A percentile compares a stretch with the other conserved stretches of the same genome.
These are phyloP conservation scores for Leptinotarsa defecta DNA, from an alignment of 1,140 invertebrate species.

Conservation along the genomic window DNA sequence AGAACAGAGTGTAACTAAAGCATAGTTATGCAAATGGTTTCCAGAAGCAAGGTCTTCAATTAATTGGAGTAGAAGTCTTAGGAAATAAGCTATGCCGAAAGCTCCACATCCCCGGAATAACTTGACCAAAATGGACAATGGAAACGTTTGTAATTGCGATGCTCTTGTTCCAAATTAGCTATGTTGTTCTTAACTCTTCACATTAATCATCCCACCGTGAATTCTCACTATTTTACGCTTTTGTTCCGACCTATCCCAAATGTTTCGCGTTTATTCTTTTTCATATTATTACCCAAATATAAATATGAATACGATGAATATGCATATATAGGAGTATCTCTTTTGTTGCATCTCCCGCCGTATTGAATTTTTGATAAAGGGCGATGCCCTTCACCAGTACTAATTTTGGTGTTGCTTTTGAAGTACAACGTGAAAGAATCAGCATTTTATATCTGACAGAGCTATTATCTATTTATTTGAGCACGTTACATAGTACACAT, in stretches of 20 bases:
- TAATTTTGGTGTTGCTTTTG: too few species aligned
- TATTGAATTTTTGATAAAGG: too few species aligned
- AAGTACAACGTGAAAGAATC: too few species aligned
- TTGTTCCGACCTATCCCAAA: neutral
- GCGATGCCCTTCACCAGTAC: too few species aligned
- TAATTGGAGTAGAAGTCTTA: conserved; percentile 36
- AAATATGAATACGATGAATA: neutral
- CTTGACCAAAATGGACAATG: conserved; percentile 38
- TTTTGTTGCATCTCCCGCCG: too few species aligned
- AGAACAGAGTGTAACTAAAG: conserved; percentile 31
- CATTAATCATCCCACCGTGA: conserved; percentile 14
- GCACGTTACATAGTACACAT: too few species aligned
- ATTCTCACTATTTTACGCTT: conserved; percentile 17
- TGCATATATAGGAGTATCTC: neutral
- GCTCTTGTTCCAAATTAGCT: conserved; percentile 18
- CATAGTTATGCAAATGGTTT: conserved; percentile 39
- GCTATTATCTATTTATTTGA: too few species aligned
- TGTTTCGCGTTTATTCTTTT: neutral
- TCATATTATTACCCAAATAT: conserved; percentile 15
- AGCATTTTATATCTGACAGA: too few species aligned
- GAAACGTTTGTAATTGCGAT: conserved; percentile 34
- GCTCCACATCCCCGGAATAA: conserved; percentile 35
- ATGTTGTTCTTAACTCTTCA: conserved; percentile 16
- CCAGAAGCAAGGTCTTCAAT: conserved; percentile 33
- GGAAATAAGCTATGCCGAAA: conserved; percentile 35